Evolutionary conservation across 2,888 invertebrate genomes (phyloP), one percentile per base, ranked within the genome.

Genomic region (Metellina segmentata): DNA sequence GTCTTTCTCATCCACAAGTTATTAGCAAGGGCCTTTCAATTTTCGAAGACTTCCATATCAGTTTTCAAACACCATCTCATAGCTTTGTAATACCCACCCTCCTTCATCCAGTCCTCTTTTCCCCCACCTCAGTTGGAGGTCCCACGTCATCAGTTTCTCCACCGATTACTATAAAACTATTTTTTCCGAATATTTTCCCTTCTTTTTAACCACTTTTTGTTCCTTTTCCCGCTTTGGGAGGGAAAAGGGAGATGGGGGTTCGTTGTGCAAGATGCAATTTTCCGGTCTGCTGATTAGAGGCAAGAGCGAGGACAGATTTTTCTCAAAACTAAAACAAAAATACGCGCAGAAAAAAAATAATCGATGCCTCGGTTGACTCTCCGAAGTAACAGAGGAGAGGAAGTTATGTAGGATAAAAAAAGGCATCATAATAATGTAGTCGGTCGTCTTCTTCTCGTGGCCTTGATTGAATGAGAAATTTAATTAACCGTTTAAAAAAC

Each of bases 401-500:
- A 11, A 72, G 53, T 8, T n/a, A 34, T 7, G 52, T 52, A 61
- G 7, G 11, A 74, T 13, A 72, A 75, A 61, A 77, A 48, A 69
- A 85, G 53, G 19, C 61, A 16, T 61, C 61, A 16, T 53, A 69
- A 49, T 77, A 61, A 77, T 49, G 52, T 61, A 74, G 72, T 83
- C 16, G 52, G 69, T 7, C 11, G 34, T 34, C 34, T 16, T 61
- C 53, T 53, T 20, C 53, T 53, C 4, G 34, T 34, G 34, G 34
- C 51, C 49, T 78, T 79, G 87, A 79, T 79, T 79, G 87, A 79
- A 79, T 79, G 87, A 51, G 87, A 72, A 87, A 87, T 87, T 87
- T 87, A 87, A 87, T 87, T 87, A 87, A 72, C 87, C 87, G 72
- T 87, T 87, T 79, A 87, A 87, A 87, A 87, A 87, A 87, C 53